Percentiles rank a stretch among this genome's conserved stretches.
Conservation (phyloP, 2,113 vertebrate species). For the Nettapus auritus region DNA sequence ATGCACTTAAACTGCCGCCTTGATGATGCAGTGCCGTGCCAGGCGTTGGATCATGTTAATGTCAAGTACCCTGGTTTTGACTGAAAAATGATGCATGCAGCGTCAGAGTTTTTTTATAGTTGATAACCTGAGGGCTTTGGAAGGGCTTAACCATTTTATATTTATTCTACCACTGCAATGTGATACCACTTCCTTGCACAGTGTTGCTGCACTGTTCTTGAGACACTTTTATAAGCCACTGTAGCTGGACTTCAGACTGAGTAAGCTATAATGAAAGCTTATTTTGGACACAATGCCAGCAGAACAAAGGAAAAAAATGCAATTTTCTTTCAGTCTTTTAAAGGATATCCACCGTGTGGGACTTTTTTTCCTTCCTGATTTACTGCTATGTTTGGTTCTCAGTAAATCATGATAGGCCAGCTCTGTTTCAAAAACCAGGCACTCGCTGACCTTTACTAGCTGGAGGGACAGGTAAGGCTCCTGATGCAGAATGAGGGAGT, state of each 20-base stretch:
- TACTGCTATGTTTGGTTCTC: neutral
- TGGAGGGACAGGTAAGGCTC: neutral
- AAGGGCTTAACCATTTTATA: neutral
- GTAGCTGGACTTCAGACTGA: neutral
- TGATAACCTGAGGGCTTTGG: neutral
- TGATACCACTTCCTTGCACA: neutral
- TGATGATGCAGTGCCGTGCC: neutral
- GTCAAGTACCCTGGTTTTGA: neutral
- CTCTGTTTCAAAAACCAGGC: neutral
- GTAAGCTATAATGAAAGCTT: conserved; percentile 7
- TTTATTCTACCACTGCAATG: neutral
- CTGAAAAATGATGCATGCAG: neutral
- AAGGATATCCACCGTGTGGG: neutral
- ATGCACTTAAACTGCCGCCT: neutral
- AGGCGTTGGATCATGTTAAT: neutral
- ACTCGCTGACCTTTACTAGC: neutral
- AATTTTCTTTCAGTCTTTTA: neutral
- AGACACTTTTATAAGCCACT: neutral
- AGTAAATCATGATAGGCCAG: neutral
- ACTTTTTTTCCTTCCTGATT: neutral
- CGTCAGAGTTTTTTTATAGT: neutral
- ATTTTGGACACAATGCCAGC: neutral
- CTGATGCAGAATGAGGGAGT: neutral
- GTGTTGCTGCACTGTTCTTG: neutral
- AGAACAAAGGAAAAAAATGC: neutral